phyloP scores from a whole-genome alignment of 2,113 vertebrate species.

The Coryphaenoides rupestris region DNA sequence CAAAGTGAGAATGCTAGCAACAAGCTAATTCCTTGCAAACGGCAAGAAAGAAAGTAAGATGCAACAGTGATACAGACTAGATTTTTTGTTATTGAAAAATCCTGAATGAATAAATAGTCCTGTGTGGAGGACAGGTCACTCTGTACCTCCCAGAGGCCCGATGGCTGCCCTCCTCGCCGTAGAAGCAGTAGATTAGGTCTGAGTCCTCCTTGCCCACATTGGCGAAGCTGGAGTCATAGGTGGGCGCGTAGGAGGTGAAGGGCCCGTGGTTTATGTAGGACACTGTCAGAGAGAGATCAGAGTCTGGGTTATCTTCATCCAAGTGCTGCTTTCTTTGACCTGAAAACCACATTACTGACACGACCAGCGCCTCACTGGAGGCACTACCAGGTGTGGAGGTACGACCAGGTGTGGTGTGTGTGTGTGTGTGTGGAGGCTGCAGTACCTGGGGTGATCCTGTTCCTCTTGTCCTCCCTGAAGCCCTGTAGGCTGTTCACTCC shows the following conservation, averaged over 20 bases:
- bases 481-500: slow-evolving; percentile 91
- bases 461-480: slow-evolving; percentile 98
- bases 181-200: slow-evolving; percentile 87
- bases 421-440: neutral
- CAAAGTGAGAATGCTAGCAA: too few species aligned
- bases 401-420: neutral
- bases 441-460: slow-evolving; percentile 88
- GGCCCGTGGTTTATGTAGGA: slow-evolving; percentile 93
- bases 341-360: too few species aligned
- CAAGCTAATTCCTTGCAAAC: neutral
- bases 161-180: slow-evolving; percentile 84
- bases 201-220: slow-evolving; percentile 96
- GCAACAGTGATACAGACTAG: too few species aligned
- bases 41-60: too few species aligned
- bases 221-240: slow-evolving; percentile 93
- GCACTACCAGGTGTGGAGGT: too few species aligned
- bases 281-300: slow-evolving; percentile 76
- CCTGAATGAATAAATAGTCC: neutral
- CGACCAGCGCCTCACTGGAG: too few species aligned
- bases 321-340: too few species aligned
- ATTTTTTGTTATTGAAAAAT: too few species aligned
- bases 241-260: slow-evolving; percentile 90
- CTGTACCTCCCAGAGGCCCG: slow-evolving; percentile 85
- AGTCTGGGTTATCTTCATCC: too few species aligned
- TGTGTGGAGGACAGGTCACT: neutral